A percentile compares a stretch with the other conserved stretches of the same genome.
Conservation (phyloP, 2,888 invertebrate genomes). For the Tipula vernalis region DNA sequence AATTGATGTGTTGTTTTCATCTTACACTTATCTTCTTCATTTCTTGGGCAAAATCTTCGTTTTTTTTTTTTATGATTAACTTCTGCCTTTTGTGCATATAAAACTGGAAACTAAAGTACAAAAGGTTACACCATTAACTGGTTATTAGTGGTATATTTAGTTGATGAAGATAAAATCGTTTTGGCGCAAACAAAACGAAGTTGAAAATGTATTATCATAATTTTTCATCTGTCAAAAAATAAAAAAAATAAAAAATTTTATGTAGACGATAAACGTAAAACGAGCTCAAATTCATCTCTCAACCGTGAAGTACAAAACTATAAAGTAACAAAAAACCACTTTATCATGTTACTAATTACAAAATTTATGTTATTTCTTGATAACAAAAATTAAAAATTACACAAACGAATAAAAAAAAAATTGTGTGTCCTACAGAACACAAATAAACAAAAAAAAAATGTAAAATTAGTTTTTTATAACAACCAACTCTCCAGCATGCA, state of each 20-base stretch:
- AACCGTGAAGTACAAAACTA: not conserved
- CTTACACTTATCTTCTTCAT: not conserved
- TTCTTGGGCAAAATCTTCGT: not conserved
- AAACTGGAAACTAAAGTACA: not conserved
- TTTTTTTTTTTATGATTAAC: not conserved
- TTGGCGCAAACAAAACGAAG: not conserved
- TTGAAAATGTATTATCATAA: not conserved
- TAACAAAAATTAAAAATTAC: not conserved
- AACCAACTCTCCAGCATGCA: not conserved
- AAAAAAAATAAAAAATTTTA: not conserved
- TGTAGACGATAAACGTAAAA: not conserved
- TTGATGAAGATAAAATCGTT: not conserved
- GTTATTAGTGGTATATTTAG: not conserved
- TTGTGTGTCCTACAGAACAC: not conserved
- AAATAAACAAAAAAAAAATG: not conserved
- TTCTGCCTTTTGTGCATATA: not conserved
- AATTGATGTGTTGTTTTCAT: not conserved
- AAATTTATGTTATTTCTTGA: not conserved
- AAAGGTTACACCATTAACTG: conserved; percentile 4
- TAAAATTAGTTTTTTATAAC: not conserved
- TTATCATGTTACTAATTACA: not conserved
- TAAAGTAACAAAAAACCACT: not conserved
- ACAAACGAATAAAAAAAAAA: not conserved
- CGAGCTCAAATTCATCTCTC: not conserved
- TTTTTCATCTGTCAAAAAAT: not conserved